These are phyloP conservation scores for Drosophila maculinotata DNA, from an alignment of 2,888 invertebrate species.

Conservation along the genomic window DNA sequence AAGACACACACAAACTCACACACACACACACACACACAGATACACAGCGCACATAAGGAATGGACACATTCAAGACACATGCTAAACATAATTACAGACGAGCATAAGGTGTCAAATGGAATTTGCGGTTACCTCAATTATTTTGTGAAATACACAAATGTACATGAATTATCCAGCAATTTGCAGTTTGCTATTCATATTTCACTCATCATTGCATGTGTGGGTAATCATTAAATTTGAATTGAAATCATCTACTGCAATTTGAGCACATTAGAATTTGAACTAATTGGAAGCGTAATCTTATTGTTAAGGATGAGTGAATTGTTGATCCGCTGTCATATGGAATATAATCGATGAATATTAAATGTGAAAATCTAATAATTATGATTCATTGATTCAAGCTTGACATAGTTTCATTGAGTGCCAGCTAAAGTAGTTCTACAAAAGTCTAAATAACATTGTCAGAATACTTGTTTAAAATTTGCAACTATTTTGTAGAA, in stretches of 20 bases:
- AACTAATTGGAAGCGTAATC: slow-evolving; percentile 1
- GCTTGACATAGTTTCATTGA: not conserved
- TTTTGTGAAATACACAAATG: slow-evolving; percentile 8
- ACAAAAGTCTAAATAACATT: too few species aligned
- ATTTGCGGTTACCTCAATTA: slow-evolving; percentile 52
- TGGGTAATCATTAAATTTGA: slow-evolving; percentile 4
- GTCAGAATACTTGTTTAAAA: too few species aligned
- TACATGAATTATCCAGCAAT: slow-evolving; percentile 6
- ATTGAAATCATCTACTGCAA: slow-evolving; percentile 6
- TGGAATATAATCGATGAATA: slow-evolving; percentile 7
- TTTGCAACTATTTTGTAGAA: too few species aligned
- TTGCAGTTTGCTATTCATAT: slow-evolving; percentile 28
- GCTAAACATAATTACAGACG: slow-evolving; percentile 36
- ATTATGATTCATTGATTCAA: slow-evolving; percentile 2
- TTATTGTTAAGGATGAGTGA: not conserved
- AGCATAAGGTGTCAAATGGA: slow-evolving; percentile 43
- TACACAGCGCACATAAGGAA: too few species aligned
- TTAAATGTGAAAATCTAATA: slow-evolving; percentile 4
- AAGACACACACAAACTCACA: not conserved
- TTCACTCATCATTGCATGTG: slow-evolving; percentile 20
- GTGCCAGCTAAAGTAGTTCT: not conserved
- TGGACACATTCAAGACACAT: slow-evolving; percentile 4
- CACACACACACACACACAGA: not conserved
- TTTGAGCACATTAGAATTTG: not conserved
- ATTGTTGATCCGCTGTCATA: not conserved